Percentiles rank a stretch among this genome's conserved stretches.
Conservation (phyloP, 2,888 invertebrate genomes). For the Monochamus alternatus region DNA sequence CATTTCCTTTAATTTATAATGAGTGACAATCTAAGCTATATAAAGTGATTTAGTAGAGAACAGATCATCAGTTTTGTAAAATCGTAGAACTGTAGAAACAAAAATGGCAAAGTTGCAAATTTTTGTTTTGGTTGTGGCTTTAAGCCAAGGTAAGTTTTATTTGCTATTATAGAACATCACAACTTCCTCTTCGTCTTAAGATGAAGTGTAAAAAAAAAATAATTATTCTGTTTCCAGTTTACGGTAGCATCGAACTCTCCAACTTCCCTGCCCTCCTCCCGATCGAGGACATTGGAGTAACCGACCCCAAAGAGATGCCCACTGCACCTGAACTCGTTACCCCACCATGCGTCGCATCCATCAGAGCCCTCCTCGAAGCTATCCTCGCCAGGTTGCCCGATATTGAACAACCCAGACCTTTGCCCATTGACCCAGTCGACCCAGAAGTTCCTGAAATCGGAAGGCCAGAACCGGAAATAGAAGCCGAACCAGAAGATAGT, state of each 20-base stretch:
- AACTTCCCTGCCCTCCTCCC: background rate
- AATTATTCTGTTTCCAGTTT: background rate
- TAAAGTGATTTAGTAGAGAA: conserved; percentile 13
- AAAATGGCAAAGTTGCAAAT: conserved; percentile 34
- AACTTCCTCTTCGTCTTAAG: background rate
- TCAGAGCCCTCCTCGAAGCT: conserved; percentile 20
- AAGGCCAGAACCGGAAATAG: background rate
- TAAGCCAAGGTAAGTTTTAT: conserved; percentile 40
- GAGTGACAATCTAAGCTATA: conserved; percentile 9
- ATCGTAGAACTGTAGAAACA: conserved; percentile 20
- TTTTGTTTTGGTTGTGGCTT: conserved; percentile 37
- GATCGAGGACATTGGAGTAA: background rate
- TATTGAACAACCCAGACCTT: background rate
- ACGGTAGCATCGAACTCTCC: background rate
- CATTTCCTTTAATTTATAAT: background rate
- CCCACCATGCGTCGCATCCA: conserved; percentile 22
- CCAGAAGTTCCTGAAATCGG: conserved; percentile 18
- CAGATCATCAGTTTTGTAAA: conserved; percentile 8
- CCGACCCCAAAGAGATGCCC: background rate
- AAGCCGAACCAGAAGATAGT: conserved; percentile 10
- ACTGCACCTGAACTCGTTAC: background rate
- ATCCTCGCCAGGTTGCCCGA: conserved; percentile 13
- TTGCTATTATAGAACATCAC: too few relatives aligned
- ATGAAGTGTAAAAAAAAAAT: background rate
- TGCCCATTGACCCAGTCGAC: background rate